Conservation (phyloP, 1,140 invertebrate genomes). For the Drosophila kurseongensis region DNA sequence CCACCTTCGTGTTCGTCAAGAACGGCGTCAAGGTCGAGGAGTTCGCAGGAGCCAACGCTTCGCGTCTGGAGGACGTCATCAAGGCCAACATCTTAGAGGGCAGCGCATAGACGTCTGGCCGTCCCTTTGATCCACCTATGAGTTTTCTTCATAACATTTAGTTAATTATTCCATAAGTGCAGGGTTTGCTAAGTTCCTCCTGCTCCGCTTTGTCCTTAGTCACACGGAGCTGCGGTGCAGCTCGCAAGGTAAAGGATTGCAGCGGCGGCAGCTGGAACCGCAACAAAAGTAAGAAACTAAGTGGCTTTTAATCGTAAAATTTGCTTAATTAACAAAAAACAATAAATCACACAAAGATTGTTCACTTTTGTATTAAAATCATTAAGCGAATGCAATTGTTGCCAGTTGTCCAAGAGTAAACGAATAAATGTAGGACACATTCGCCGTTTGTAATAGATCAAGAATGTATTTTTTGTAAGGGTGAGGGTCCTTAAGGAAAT, state of each 20-base stretch:
- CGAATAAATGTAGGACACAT: constrained; percentile 57
- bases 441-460: constrained; percentile 8
- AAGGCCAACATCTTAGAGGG: constrained; percentile 43
- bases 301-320: constrained; percentile 72
- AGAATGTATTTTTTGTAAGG: background rate
- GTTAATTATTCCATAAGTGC: constrained; percentile 77
- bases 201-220: background rate
- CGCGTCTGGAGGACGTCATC: constrained; percentile 86
- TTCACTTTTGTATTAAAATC: constrained; percentile 50
- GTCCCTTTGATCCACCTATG: constrained; percentile 34
- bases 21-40: constrained; percentile 88
- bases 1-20: constrained; percentile 96
- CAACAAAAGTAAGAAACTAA: constrained; percentile 58
- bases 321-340: constrained; percentile 62
- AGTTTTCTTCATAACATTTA: constrained; percentile 59
- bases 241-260: background rate
- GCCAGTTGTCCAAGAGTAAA: constrained; percentile 30
- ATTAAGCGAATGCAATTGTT: constrained; percentile 50
- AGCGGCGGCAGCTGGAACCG: constrained; percentile 16
- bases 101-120: constrained; percentile 17
- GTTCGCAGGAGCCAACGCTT: constrained; percentile 92
- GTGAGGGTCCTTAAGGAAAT: background rate
- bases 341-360: constrained; percentile 32
- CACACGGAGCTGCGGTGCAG: constrained; percentile 28
- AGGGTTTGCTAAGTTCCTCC: constrained; percentile 31